Evolutionary conservation across 2,888 invertebrate species (phyloP).

Genomic region (Neoaliturus tenellus): DNA sequence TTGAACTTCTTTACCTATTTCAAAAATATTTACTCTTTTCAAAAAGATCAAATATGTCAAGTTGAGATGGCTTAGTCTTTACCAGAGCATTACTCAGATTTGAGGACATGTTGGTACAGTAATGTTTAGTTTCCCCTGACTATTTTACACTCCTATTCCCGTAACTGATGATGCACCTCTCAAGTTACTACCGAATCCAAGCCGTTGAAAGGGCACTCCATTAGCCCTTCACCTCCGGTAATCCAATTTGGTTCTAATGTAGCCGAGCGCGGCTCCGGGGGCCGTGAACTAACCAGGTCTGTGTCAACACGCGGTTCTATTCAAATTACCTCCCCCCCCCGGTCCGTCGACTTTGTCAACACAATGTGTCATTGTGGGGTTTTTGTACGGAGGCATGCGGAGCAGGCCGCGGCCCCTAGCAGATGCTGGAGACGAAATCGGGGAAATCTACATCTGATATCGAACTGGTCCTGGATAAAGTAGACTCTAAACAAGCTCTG

Average conservation of each 20-base stretch:
- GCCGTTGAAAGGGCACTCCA: constrained; percentile 36
- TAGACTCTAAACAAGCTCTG: no score
- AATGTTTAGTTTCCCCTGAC: no score
- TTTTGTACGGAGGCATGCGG: constrained; percentile 25
- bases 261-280: background rate
- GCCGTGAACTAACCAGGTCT: constrained; percentile 19
- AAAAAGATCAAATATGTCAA: no score
- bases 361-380: constrained; percentile 45
- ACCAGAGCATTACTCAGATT: no score
- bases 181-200: background rate
- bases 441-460: background rate
- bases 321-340: constrained; percentile 8
- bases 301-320: constrained; percentile 42
- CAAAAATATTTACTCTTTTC: no score
- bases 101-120: no score
- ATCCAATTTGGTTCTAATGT: constrained; percentile 45
- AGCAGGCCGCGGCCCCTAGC: background rate
- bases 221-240: background rate
- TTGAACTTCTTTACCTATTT: no score
- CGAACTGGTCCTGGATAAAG: background rate
- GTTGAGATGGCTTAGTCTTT: no score
- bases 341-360: constrained; percentile 5
- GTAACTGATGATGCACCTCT: no score
- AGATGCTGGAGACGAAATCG: background rate
- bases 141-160: no score